Evolutionary conservation across 2,113 vertebrate species (phyloP), one percentile per base, ranked within the genome.

Genomic region (Dinomys branickii): DNA sequence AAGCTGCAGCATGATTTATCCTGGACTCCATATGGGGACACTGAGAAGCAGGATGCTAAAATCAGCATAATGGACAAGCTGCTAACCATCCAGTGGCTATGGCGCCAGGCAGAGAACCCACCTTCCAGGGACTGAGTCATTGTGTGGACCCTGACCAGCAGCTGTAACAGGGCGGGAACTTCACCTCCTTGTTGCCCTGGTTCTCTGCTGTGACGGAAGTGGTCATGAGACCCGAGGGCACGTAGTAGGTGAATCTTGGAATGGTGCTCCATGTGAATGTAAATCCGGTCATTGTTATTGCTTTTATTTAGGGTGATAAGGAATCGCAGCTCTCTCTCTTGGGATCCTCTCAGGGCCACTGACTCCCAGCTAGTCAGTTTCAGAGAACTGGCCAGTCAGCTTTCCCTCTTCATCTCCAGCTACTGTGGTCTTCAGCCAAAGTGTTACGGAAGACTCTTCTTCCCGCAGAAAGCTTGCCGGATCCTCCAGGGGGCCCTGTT

Each of bases 1-100:
- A 99, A 99, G 94, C 99, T 99, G 16, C 99, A 99, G 73, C 98
- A 99, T 0, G 99, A 99, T 98, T 99, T 99, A 99, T 99, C 99
- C 50, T 99, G 99, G 99, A 99, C 99, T 41, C 99, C 99, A 0
- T 92, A 98, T 9, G 99, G 99, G 7, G 98, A 99, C 33, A 98
- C 99, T 24, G 99, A 99, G 96, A 99, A 99, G 94, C 98, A 98
- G 89, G 99, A 99, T 20, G 97, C 99, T 50, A 99, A 99, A 98
- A 97, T 99, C 0, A 94, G 98, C 95, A 94, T 99, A 85, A 98
- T 99, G 98, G 99, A 99, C 93, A 99, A 99, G 97, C 98, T 99
- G 28, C 96, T 99, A 99, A 96, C 98, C 99, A 98, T 13, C 99
- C 99, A 89, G 94, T 98, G 3, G 97, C 98, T 0, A 96, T 99